phyloP scores from a whole-genome alignment of 1,140 invertebrate species.

The Stenopsyche tienmushanensis region DNA sequence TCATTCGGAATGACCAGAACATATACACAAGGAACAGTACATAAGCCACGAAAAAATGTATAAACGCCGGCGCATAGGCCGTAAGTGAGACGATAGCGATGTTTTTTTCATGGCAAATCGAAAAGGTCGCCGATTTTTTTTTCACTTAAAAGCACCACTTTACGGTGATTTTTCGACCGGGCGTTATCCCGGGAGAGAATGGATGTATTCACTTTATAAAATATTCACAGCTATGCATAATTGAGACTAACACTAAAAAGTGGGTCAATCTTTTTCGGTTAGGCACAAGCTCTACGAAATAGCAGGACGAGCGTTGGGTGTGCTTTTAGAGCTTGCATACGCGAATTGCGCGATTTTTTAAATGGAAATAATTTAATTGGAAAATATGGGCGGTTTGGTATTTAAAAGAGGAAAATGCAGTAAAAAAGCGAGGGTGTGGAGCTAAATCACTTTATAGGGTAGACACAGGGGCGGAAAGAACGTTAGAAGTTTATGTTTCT shows the following conservation, averaged over 20 bases:
- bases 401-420: not conserved
- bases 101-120: not conserved
- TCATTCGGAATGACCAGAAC: not conserved
- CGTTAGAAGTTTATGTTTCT: slow-evolving; percentile 13
- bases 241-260: not conserved
- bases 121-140: not conserved
- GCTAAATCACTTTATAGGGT: slow-evolving; percentile 16
- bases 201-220: not conserved
- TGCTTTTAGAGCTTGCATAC: no score
- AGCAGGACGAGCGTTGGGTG: not conserved
- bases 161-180: not conserved
- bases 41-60: not conserved
- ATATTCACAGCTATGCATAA: not conserved
- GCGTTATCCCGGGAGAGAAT: not conserved
- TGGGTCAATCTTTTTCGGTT: not conserved
- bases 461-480: slow-evolving; percentile 7
- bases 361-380: no score
- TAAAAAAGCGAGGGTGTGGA: slow-evolving; percentile 2
- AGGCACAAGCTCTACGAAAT: no score
- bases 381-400: not conserved
- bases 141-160: not conserved
- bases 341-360: no score
- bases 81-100: not conserved
- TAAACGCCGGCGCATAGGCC: not conserved
- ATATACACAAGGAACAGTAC: not conserved